Evolutionary conservation across 2,888 invertebrate genomes (phyloP), one percentile per base, ranked within the genome.

Genomic region (Barypeithes pellucidus): DNA sequence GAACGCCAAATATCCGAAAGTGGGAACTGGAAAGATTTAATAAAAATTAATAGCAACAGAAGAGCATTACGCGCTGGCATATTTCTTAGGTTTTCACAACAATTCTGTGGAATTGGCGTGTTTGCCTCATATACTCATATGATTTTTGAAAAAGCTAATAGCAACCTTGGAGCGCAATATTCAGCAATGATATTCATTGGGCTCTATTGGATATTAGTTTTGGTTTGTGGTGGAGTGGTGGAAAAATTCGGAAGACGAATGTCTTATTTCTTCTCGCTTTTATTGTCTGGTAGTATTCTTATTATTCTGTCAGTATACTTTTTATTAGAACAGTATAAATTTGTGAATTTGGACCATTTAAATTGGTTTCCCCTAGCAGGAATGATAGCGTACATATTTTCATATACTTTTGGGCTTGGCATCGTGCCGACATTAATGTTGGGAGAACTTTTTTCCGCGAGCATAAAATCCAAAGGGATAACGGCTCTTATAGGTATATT

Each of bases 61-160:
- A 82, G 76, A 68, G 82, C 83, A 1, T 67, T 85, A 8, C 54
- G 77, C 7, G 81, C 83, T 16, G 81, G 80, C 3, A 62, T 79
- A 16, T 80, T 84, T 59, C 65, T 83, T 12, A 76, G 84, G 67
- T 76, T 77, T 4, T 78, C 80, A 14, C 84, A 84, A 76, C 83
- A 84, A 70, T 73, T 83, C 12, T 77, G 79, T n/a, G 85, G 85
- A 11, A 77, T 81, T 33, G 69, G 77, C 1, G 78, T 80, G 1
- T 82, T 84, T 69, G 73, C 76, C 2, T 77, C 79, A 0, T 83
- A 83, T 59, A 80, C 82, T 1, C 82, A 84, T 61, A 79, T 79
- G 33, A 82, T 85, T 60, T 85, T 85, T 67, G 77, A 80, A 50
- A 79, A 82, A 78, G 81, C 84, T 9, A 84, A 83, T 22, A 82